phyloP scores from a whole-genome alignment of 2,113 vertebrate genomes.

The Alaudala cheleensis region DNA sequence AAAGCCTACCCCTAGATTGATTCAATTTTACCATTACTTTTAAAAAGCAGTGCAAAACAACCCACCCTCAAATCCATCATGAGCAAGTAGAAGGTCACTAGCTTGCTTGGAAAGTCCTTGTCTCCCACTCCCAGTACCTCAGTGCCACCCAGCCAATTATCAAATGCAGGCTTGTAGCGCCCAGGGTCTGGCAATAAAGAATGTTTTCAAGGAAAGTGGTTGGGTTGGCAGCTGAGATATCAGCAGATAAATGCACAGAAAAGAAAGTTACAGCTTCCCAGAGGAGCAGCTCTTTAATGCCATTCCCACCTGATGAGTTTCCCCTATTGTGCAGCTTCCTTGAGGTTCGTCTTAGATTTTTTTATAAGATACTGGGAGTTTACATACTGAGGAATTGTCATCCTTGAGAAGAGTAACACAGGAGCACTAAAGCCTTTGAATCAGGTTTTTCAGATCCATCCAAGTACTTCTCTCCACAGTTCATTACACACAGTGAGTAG shows the following conservation, averaged over 20 bases:
- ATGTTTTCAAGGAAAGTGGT: neutral
- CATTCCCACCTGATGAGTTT: neutral
- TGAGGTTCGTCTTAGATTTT: neutral
- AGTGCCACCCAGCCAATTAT: neutral
- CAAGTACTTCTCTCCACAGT: neutral
- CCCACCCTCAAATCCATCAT: accelerated
- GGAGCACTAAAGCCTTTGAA: neutral
- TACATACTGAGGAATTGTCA: neutral
- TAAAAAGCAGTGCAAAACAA: neutral
- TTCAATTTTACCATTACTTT: neutral
- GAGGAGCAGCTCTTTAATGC: neutral
- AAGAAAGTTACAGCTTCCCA: neutral
- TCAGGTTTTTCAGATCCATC: neutral
- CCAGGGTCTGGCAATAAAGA: neutral
- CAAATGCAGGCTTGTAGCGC: accelerated
- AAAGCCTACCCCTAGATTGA: neutral
- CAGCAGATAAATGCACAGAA: neutral
- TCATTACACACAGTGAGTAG: neutral
- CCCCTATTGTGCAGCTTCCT: neutral
- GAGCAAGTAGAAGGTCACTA: neutral
- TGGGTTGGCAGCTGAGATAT: neutral
- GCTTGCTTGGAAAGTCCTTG: neutral
- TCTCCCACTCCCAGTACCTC: neutral
- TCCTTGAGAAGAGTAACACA: neutral
- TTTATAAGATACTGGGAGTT: neutral